Percentiles rank a stretch among this genome's conserved stretches.
These are phyloP conservation scores for Datnioides undecimradiatus DNA, from an alignment of 2,113 vertebrate genomes.

Conservation along the genomic window DNA sequence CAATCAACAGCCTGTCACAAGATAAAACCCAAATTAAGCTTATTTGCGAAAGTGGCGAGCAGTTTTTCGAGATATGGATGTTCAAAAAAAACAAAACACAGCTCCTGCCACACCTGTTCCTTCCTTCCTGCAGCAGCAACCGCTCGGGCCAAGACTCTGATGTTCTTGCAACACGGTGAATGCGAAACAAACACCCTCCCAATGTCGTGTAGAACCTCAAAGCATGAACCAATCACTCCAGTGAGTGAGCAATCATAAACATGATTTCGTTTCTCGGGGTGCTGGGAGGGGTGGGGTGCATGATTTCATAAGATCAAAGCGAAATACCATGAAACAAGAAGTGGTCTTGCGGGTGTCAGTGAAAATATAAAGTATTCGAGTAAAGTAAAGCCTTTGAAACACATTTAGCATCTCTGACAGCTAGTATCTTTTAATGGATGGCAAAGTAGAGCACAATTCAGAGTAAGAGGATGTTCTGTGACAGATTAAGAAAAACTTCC, in stretches of 20 bases:
- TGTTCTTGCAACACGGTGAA: slow-evolving; percentile 40
- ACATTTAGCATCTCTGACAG: background rate
- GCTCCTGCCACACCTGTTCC: slow-evolving; percentile 80
- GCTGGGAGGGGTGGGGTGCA: no score
- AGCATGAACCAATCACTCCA: slow-evolving; percentile 41
- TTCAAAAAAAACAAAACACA: no score
- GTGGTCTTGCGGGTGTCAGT: no score
- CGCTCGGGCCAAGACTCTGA: slow-evolving; percentile 31
- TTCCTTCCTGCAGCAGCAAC: slow-evolving; percentile 77
- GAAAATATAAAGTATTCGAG: background rate
- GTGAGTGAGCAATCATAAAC: background rate
- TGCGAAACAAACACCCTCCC: slow-evolving; percentile 49
- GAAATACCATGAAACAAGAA: background rate
- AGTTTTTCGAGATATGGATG: slow-evolving; percentile 55
- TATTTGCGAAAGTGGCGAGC: slow-evolving; percentile 32
- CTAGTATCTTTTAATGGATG: background rate
- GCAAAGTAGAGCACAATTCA: background rate
- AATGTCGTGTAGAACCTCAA: slow-evolving; percentile 13
- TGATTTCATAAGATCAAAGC: background rate
- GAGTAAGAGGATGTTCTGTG: slow-evolving; percentile 26
- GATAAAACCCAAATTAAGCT: slow-evolving; percentile 27
- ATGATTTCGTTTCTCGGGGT: background rate
- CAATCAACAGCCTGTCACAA: slow-evolving; percentile 43
- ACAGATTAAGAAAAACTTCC: slow-evolving; percentile 47
- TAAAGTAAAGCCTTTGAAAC: background rate